Evolutionary conservation across 2,797 vertebrate species (phyloP).

Genomic region (Gymnopithys bicolor): DNA sequence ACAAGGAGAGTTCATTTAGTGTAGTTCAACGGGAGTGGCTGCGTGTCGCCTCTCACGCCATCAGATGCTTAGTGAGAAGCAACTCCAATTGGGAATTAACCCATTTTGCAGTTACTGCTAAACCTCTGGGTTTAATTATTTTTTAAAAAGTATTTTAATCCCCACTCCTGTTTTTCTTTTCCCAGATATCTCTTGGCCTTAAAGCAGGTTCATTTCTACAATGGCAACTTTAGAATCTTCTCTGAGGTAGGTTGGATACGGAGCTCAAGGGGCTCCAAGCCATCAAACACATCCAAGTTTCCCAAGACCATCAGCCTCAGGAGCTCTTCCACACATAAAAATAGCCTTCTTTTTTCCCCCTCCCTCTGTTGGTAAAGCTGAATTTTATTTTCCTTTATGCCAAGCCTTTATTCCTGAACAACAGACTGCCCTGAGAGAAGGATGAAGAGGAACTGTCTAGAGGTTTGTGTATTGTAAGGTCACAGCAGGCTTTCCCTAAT

Average conservation of each 20-base stretch:
- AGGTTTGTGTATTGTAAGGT: background rate
- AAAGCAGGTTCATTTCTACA: background rate
- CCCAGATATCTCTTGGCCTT: background rate
- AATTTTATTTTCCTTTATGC: background rate
- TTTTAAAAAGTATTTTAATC: background rate
- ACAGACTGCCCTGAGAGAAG: background rate
- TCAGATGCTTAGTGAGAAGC: background rate
- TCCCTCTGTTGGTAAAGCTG: background rate
- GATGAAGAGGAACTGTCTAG: background rate
- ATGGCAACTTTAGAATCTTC: background rate
- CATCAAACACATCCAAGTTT: background rate
- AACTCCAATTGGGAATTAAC: constrained; percentile 10
- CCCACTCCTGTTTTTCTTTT: background rate
- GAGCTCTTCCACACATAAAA: background rate
- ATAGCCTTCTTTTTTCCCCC: background rate
- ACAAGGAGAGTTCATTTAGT: background rate
- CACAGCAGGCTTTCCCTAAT: background rate
- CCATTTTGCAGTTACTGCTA: background rate
- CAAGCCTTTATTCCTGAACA: background rate
- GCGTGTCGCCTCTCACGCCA: background rate
- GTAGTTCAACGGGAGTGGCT: fast-evolving
- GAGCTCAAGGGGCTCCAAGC: background rate
- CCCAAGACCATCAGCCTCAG: background rate
- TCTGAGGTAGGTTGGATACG: background rate
- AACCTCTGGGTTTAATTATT: background rate